Percentiles rank a stretch among this genome's conserved stretches.
phyloP scores from a whole-genome alignment of 2,888 invertebrate species.

The Metellina segmentata region DNA sequence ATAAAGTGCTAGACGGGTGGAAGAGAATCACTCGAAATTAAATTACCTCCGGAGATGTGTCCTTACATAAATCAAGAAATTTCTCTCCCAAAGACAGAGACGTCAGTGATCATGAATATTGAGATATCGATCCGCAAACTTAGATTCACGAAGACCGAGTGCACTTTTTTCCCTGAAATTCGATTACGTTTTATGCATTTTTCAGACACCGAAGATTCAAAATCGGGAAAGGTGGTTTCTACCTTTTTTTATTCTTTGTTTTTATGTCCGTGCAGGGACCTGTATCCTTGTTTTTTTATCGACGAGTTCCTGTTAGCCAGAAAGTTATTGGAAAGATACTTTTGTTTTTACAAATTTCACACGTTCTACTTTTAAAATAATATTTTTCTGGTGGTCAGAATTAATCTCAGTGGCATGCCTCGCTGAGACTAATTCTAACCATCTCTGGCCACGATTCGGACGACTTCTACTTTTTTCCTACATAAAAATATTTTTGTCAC shows the following conservation, averaged over 20 bases:
- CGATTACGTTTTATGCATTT: constrained; percentile 57
- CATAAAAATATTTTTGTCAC: too few species aligned
- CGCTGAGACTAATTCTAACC: too few species aligned
- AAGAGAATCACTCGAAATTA: background rate
- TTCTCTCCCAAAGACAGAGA: constrained; percentile 5
- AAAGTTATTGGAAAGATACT: too few species aligned
- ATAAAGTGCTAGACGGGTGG: background rate
- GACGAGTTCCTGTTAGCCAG: too few species aligned
- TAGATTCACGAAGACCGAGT: background rate
- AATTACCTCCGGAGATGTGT: background rate
- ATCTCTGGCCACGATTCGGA: too few species aligned
- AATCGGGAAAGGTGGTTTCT: background rate
- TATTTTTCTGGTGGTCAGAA: too few species aligned
- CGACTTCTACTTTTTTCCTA: too few species aligned
- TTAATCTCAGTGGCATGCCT: too few species aligned
- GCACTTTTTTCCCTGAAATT: constrained; percentile 24
- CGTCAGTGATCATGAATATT: constrained; percentile 52
- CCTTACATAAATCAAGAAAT: background rate
- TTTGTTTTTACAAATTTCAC: too few species aligned
- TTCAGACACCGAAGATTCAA: background rate
- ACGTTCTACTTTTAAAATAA: too few species aligned
- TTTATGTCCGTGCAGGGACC: background rate
- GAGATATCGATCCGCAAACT: constrained; percentile 31
- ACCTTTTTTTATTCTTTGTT: background rate
- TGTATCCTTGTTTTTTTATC: too few species aligned